Percentiles rank a stretch among this genome's conserved stretches.
These are phyloP conservation scores for Phasia obesa DNA, from an alignment of 2,888 invertebrate genomes.

Conservation along the genomic window DNA sequence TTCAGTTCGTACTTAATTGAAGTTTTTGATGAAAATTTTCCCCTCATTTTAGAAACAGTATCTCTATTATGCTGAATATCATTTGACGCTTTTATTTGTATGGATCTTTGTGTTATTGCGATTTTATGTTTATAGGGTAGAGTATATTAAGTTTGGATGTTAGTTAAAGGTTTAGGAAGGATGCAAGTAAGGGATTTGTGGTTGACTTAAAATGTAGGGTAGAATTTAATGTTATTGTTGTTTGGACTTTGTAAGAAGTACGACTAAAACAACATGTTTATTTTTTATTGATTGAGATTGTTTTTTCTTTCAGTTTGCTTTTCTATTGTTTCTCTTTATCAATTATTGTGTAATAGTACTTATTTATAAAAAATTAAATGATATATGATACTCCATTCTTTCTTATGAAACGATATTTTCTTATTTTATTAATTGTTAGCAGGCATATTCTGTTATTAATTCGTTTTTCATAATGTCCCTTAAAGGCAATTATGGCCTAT, in stretches of 20 bases:
- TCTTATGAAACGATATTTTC: constrained; percentile 43
- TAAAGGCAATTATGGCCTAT: constrained; percentile 46
- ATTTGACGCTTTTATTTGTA: background rate
- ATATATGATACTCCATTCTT: constrained; percentile 43
- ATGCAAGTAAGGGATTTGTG: background rate
- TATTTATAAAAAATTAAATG: constrained; percentile 52
- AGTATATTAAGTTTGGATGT: constrained; percentile 14
- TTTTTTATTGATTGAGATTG: too few relatives aligned
- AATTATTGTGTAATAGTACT: constrained; percentile 47
- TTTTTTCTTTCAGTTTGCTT: constrained; percentile 26
- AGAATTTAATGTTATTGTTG: constrained; percentile 9
- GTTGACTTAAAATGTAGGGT: background rate
- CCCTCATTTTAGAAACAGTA: background rate
- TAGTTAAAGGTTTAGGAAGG: background rate
- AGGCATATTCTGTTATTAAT: constrained; percentile 46
- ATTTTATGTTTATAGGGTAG: background rate
- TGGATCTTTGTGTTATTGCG: too few relatives aligned
- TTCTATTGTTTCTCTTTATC: constrained; percentile 32
- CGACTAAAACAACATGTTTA: constrained; percentile 38
- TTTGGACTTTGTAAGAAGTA: constrained; percentile 29
- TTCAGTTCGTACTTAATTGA: constrained; percentile 15
- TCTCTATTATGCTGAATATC: constrained; percentile 8
- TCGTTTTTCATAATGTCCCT: constrained; percentile 41
- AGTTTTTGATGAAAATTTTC: constrained; percentile 8
- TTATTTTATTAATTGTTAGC: constrained; percentile 35